A percentile compares a stretch with the other conserved stretches of the same genome.
Evolutionary conservation across 2,888 invertebrate genomes (phyloP).

Genomic region (Caenorhabditis imperialis): DNA sequence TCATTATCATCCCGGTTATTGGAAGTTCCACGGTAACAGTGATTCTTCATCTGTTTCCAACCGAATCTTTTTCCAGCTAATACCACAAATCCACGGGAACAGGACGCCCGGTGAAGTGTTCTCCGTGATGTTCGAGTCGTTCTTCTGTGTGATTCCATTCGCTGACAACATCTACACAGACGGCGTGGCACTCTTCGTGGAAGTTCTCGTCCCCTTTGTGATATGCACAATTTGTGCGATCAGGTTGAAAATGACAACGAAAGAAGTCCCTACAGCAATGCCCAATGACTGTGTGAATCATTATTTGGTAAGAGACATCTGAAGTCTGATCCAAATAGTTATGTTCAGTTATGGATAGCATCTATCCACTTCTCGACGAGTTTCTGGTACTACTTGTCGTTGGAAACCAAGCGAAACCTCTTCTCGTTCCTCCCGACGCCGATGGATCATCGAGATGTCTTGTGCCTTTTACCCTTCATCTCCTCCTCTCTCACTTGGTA

Average conservation of each 20-base stretch:
- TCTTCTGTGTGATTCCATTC: conserved; percentile 45
- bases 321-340: not conserved
- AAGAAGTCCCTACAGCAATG: conserved; percentile 10
- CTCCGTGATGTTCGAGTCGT: conserved; percentile 41
- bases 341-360: conserved; percentile 26
- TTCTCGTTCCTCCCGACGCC: conserved; percentile 21
- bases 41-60: too few relatives aligned
- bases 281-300: conserved; percentile 25
- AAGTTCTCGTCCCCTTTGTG: conserved; percentile 23
- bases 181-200: conserved; percentile 36
- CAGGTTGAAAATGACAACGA: conserved; percentile 26
- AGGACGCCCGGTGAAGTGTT: conserved; percentile 30
- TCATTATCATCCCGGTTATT: conserved; percentile 38
- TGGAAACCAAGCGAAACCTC: conserved; percentile 21
- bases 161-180: conserved; percentile 44
- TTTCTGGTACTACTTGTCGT: conserved; percentile 39
- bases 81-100: conserved; percentile 28
- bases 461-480: conserved; percentile 30
- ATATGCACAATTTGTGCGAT: conserved; percentile 27
- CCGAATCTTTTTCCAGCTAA: conserved; percentile 34
- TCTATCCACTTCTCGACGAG: conserved; percentile 38
- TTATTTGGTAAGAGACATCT: conserved; percentile 20
- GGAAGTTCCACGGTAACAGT: conserved; percentile 41
- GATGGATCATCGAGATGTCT: conserved; percentile 29
- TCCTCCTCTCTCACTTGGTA: conserved; percentile 42